Evolutionary conservation across 1,140 invertebrate species (phyloP).

Genomic region (Pseudobourletiella spinata): DNA sequence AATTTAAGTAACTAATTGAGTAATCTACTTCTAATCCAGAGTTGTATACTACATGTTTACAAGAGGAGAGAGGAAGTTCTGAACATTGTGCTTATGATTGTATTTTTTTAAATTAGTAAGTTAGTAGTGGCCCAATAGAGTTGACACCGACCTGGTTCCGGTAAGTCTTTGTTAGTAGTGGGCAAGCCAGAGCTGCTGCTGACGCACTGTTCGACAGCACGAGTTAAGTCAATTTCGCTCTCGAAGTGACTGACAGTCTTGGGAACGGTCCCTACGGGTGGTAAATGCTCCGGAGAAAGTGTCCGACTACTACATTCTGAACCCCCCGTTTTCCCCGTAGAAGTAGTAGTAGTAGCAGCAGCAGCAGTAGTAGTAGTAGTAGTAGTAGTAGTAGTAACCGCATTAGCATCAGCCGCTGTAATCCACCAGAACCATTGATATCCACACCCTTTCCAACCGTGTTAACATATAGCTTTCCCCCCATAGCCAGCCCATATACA

Average conservation of each 20-base stretch:
- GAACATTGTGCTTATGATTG: too few species aligned
- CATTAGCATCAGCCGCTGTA: conserved; percentile 10
- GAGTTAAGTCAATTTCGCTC: conserved; percentile 32
- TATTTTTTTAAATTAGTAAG: too few species aligned
- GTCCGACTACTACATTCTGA: conserved; percentile 23
- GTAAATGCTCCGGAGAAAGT: conserved; percentile 33
- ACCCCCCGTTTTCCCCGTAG: background rate
- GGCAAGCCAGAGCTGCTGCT: background rate
- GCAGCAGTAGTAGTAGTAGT: background rate
- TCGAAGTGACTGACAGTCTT: conserved; percentile 36
- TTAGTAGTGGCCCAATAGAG: too few species aligned
- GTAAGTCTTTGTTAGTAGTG: conserved; percentile 5
- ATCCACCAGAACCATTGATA: conserved; percentile 1
- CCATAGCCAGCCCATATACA: too few species aligned
- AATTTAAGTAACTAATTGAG: too few species aligned
- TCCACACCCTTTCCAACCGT: too few species aligned
- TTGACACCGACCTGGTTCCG: conserved; percentile 24
- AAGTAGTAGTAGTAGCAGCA: background rate
- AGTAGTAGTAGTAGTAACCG: background rate
- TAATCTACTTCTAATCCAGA: too few species aligned
- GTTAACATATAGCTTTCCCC: too few species aligned
- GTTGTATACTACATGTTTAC: too few species aligned
- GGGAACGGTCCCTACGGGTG: conserved; percentile 32
- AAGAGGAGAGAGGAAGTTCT: too few species aligned
- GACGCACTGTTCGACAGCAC: conserved; percentile 4